Conservation (phyloP, 2,797 vertebrate species). For the Sebastes trivittatus region DNA sequence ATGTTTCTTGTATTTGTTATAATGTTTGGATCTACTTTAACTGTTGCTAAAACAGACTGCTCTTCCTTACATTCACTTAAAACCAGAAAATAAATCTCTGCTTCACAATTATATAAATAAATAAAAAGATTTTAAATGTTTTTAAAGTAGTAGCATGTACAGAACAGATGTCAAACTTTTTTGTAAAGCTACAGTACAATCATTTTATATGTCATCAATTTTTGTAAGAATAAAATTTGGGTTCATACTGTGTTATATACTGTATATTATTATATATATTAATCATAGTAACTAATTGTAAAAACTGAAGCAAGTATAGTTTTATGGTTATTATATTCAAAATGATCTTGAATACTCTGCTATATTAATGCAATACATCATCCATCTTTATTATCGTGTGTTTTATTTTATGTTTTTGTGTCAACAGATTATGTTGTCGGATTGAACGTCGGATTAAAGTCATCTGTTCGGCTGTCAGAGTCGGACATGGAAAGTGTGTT, state of each 20-base stretch:
- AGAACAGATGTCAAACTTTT: background rate
- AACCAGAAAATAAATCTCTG: background rate
- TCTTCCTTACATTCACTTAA: background rate
- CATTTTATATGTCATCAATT: background rate
- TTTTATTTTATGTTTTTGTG: background rate
- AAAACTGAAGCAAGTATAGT: no score
- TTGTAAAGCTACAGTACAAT: background rate
- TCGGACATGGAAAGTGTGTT: background rate
- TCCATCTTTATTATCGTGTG: background rate
- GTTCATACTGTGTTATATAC: no score
- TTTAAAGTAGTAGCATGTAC: background rate
- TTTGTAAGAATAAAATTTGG: background rate
- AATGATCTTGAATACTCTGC: background rate
- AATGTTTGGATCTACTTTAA: background rate
- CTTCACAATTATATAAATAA: background rate
- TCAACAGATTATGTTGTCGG: constrained; percentile 37
- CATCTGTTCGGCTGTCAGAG: background rate
- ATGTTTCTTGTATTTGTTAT: background rate
- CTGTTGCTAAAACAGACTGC: background rate
- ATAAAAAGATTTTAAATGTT: background rate
- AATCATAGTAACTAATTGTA: background rate
- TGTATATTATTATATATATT: background rate
- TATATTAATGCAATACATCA: background rate
- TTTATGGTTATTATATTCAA: background rate
- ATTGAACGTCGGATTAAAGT: background rate